Percentiles rank a stretch among this genome's conserved stretches.
Conservation (phyloP, 2,113 vertebrate species). For the human region GRCh38 chr2:150191501-150192000, state of each 20-base stretch:
- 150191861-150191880: neutral
- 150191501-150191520: neutral
- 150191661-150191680: neutral
- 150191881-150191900: neutral
- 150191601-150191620: neutral
- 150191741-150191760: neutral
- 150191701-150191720: neutral
- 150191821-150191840: neutral
- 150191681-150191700: neutral
- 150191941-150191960: neutral
- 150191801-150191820: neutral
- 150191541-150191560: neutral
- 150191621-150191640: neutral
- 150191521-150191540: neutral
- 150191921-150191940: neutral
- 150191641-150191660: neutral
- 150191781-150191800: neutral
- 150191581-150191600: neutral
- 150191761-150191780: neutral
- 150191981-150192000: neutral
- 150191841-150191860: neutral
- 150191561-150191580: neutral
- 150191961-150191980: neutral
- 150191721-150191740: neutral
- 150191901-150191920: neutral